phyloP scores from a whole-genome alignment of 2,113 vertebrate genomes.

The Lagopus muta region DNA sequence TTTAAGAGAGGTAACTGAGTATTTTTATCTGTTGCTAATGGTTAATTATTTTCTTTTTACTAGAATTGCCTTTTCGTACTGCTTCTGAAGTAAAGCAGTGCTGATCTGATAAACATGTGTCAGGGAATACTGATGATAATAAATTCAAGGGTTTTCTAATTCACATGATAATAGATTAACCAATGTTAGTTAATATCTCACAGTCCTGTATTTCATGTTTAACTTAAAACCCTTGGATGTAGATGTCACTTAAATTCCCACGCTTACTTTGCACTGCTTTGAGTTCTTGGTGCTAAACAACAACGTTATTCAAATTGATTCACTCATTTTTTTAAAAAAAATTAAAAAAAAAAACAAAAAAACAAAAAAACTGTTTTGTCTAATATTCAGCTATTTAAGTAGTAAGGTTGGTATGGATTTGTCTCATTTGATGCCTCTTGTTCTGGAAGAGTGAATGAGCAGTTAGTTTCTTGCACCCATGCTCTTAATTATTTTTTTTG shows the following conservation, averaged over 20 bases:
- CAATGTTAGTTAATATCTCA: not conserved
- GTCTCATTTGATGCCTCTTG: not conserved
- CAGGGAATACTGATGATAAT: not conserved
- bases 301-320: not conserved
- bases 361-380: not conserved
- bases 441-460: not conserved
- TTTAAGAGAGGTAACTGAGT: not conserved
- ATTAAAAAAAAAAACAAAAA: too few species aligned
- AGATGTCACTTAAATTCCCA: not conserved
- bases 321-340: not conserved
- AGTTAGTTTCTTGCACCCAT: not conserved
- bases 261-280: not conserved
- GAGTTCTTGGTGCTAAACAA: not conserved
- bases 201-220: not conserved
- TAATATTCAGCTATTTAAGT: not conserved
- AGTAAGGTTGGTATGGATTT: not conserved
- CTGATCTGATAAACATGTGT: not conserved
- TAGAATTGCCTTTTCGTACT: not conserved
- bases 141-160: not conserved
- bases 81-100: not conserved
- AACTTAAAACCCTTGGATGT: not conserved
- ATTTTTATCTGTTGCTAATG: not conserved
- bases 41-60: not conserved
- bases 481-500: not conserved
- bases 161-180: not conserved